Evolutionary conservation across 2,888 invertebrate genomes (phyloP).

Genomic region (Protula sp.): DNA sequence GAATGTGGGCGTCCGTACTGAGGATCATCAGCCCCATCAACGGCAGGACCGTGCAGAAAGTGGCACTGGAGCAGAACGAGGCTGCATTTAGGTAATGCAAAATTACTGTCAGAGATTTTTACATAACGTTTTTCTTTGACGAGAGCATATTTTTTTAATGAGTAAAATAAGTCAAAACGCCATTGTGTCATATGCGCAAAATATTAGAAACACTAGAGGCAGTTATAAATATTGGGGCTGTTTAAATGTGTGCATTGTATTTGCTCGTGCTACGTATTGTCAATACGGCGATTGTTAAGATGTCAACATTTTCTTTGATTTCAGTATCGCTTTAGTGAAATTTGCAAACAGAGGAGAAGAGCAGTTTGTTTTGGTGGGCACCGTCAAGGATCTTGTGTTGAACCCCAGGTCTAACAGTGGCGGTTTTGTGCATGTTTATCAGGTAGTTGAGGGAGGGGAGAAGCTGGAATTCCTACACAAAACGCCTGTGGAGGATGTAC

Average conservation of each 20-base stretch:
- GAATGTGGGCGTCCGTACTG: conserved; percentile 84
- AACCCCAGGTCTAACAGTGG: conserved; percentile 78
- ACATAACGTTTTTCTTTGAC: no score
- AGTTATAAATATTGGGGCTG: no score
- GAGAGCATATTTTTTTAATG: no score
- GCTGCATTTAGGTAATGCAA: conserved; percentile 73
- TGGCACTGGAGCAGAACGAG: conserved; percentile 90
- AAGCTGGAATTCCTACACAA: conserved; percentile 87
- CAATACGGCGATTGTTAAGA: no score
- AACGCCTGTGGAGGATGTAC: conserved; percentile 87
- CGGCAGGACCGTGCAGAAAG: conserved; percentile 62
- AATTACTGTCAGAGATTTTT: no score
- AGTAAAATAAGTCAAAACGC: no score
- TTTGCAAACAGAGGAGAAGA: conserved; percentile 67
- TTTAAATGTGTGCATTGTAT: no score
- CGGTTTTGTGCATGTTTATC: conserved; percentile 82
- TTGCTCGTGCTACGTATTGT: no score
- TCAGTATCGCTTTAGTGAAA: conserved; percentile 70
- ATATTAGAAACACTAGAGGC: no score
- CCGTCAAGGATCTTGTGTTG: conserved; percentile 82
- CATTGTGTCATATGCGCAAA: no score
- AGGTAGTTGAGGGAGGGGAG: conserved; percentile 67
- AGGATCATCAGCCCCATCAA: conserved; percentile 58
- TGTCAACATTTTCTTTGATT: no score
- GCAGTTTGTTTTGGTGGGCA: conserved; percentile 74